Conservation (phyloP, 1,140 invertebrate genomes). For the Oscheius sp. region DNA sequence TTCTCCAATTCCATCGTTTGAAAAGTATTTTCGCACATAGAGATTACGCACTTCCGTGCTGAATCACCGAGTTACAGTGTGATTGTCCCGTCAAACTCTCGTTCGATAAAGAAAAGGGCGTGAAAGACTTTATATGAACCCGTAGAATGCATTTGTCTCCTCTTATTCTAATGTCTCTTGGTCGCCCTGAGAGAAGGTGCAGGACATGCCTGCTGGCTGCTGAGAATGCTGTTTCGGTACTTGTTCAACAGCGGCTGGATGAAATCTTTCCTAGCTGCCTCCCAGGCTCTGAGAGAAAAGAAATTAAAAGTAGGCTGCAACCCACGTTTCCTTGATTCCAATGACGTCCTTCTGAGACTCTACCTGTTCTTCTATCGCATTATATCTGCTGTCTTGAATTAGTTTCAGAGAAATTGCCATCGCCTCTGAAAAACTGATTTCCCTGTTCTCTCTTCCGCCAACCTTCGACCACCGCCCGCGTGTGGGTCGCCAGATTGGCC, state of each 20-base stretch:
- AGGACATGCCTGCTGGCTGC: background rate
- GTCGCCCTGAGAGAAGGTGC: background rate
- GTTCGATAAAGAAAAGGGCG: no score
- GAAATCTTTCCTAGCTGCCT: conserved; percentile 33
- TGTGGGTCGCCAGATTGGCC: conserved; percentile 39
- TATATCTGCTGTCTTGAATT: conserved; percentile 54
- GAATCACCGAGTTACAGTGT: no score
- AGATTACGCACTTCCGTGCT: no score
- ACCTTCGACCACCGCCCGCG: conserved; percentile 57
- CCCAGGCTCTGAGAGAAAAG: conserved; percentile 45
- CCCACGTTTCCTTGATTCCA: conserved; percentile 7
- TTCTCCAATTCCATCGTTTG: no score
- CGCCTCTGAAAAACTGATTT: conserved; percentile 46
- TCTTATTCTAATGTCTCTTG: no score
- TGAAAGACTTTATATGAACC: no score
- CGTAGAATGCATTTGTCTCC: no score
- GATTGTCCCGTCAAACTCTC: no score
- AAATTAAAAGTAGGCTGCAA: background rate
- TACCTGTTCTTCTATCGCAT: conserved; percentile 54
- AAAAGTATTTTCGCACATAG: no score
- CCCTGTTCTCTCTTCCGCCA: background rate
- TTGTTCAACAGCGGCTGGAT: conserved; percentile 44
- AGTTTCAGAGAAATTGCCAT: conserved; percentile 57
- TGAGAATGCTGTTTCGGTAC: conserved; percentile 20
- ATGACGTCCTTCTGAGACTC: conserved; percentile 39